Conservation (phyloP, 2,797 vertebrate species). For the Mustela erminea region DNA sequence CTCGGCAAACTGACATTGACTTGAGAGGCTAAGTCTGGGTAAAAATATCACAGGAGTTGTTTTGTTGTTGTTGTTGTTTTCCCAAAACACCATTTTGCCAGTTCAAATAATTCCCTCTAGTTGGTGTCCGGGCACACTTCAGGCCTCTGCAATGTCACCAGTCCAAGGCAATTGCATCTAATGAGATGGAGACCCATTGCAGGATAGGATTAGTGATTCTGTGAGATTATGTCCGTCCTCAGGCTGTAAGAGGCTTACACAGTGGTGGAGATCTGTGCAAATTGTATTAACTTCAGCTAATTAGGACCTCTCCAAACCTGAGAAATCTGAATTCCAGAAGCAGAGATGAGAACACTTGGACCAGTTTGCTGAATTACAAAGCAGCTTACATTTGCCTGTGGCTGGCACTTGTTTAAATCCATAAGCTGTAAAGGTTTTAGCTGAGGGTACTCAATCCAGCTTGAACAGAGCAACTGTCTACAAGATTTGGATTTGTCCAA, state of each 20-base stretch:
- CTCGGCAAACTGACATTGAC: background rate
- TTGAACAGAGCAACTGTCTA: background rate
- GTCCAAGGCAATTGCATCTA: background rate
- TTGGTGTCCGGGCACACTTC: background rate
- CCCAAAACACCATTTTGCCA: background rate
- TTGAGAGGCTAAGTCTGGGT: background rate
- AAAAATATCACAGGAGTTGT: accelerated
- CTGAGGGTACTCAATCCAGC: background rate
- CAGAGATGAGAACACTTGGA: constrained; percentile 48
- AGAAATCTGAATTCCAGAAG: constrained; percentile 62
- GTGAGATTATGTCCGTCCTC: constrained; percentile 56
- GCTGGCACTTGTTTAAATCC: constrained; percentile 20
- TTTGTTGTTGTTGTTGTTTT: background rate
- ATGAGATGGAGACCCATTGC: background rate
- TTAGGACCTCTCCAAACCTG: constrained; percentile 57
- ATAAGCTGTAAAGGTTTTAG: background rate
- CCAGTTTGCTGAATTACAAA: constrained; percentile 26
- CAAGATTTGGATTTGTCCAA: accelerated
- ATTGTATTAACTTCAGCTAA: constrained; percentile 74
- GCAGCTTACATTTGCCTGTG: constrained; percentile 61
- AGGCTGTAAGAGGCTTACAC: constrained; percentile 71
- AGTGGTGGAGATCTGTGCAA: constrained; percentile 46
- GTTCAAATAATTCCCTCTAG: background rate
- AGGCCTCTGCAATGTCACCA: background rate
- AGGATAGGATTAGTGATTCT: constrained; percentile 46